phyloP scores from a whole-genome alignment of 2,888 invertebrate species.

The Exephanes ischioxanthus region DNA sequence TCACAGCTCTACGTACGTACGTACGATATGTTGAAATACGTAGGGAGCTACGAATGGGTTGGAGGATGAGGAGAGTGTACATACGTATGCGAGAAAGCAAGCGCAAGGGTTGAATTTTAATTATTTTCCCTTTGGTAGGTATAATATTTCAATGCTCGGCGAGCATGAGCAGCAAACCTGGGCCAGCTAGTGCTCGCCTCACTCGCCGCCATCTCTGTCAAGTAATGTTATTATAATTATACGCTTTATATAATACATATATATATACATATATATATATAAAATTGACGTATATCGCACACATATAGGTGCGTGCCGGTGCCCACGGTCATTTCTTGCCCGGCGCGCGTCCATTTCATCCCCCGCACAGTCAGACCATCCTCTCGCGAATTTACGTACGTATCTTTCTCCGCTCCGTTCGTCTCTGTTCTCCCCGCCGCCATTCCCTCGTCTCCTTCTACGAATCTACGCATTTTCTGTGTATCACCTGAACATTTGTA shows the following conservation, averaged over 20 bases:
- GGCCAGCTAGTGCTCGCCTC: slow-evolving; percentile 78
- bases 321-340: slow-evolving; percentile 81
- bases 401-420: slow-evolving; percentile 35
- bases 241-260: slow-evolving; percentile 70
- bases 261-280: slow-evolving; percentile 1
- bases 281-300: slow-evolving; percentile 60
- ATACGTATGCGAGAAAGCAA: slow-evolving; percentile 71
- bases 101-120: slow-evolving; percentile 85
- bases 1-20: slow-evolving; percentile 51
- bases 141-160: slow-evolving; percentile 85
- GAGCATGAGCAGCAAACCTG: slow-evolving; percentile 74
- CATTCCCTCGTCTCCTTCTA: slow-evolving; percentile 39
- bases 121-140: slow-evolving; percentile 85
- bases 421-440: slow-evolving; percentile 21
- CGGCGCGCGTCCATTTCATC: slow-evolving; percentile 56
- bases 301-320: slow-evolving; percentile 73
- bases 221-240: slow-evolving; percentile 85
- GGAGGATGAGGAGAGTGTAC: slow-evolving; percentile 45
- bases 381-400: neutral
- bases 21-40: slow-evolving; percentile 68
- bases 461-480: slow-evolving; percentile 68
- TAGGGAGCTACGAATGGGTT: slow-evolving; percentile 18
- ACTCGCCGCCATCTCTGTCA: slow-evolving; percentile 83
- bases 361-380: slow-evolving; percentile 50
- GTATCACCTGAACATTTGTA: slow-evolving; percentile 29